Conservation (phyloP, 1,140 invertebrate species). For the Samia ricini region DNA sequence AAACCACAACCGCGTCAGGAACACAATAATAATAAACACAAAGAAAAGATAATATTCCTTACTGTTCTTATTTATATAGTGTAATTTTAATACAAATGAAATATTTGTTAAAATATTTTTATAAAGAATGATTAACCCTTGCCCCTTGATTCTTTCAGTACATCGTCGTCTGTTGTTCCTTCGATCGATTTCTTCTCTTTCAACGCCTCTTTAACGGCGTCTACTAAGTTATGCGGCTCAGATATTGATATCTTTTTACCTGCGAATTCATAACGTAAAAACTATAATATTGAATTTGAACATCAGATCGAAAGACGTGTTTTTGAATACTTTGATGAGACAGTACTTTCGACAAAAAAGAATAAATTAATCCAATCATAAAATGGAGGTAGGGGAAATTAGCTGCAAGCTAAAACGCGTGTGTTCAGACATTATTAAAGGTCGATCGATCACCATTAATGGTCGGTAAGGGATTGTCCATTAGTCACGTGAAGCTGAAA, state of each 20-base stretch:
- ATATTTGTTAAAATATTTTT: not conserved
- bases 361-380: too few relatives aligned
- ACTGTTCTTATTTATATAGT: constrained; percentile 1
- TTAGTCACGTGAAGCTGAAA: too few relatives aligned
- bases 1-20: not conserved
- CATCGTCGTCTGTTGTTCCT: constrained; percentile 47
- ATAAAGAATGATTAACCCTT: constrained; percentile 41
- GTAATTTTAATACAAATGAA: not conserved
- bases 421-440: too few relatives aligned
- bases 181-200: constrained; percentile 71
- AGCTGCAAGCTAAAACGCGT: too few relatives aligned
- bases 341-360: too few relatives aligned
- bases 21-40: not conserved
- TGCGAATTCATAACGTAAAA: constrained; percentile 49
- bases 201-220: constrained; percentile 80
- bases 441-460: too few relatives aligned
- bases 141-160: constrained; percentile 65
- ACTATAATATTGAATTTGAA: not conserved
- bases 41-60: not conserved
- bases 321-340: too few relatives aligned
- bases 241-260: constrained; percentile 81
- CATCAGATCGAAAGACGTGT: not conserved
- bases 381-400: too few relatives aligned
- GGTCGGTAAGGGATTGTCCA: too few relatives aligned
- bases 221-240: constrained; percentile 78